Percentiles rank a stretch among this genome's conserved stretches.
Evolutionary conservation across 2,113 vertebrate species (phyloP).

Genomic region (Rhabdomys dilectus): DNA sequence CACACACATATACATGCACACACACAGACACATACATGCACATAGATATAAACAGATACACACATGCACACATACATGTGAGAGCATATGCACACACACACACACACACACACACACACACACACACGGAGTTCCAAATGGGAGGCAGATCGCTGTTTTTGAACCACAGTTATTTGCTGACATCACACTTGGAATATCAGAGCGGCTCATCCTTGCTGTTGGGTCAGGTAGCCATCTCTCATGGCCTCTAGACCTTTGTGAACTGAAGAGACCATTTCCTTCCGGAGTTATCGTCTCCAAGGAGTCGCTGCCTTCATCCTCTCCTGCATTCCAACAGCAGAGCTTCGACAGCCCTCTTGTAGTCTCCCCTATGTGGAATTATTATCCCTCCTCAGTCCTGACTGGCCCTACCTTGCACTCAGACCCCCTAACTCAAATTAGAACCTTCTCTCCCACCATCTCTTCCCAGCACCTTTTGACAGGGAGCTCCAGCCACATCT

Average conservation of each 20-base stretch:
- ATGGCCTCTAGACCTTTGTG: background rate
- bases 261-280: accelerated
- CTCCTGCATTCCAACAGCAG: accelerated
- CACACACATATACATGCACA: too few species aligned
- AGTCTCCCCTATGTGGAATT: too few species aligned
- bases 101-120: background rate
- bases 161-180: background rate
- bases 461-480: background rate
- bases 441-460: background rate
- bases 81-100: accelerated
- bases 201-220: accelerated
- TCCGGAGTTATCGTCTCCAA: too few species aligned
- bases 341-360: accelerated
- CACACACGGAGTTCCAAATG: background rate
- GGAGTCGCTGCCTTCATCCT: background rate
- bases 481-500: background rate
- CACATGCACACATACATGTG: background rate
- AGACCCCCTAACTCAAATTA: accelerated
- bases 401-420: accelerated
- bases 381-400: accelerated
- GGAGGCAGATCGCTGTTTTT: background rate
- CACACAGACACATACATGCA: background rate
- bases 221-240: background rate
- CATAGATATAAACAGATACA: background rate
- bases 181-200: accelerated